These are phyloP conservation scores for Blastomussa wellsi DNA, from an alignment of 92 coral and sea anemone species.

Conservation along the genomic window DNA sequence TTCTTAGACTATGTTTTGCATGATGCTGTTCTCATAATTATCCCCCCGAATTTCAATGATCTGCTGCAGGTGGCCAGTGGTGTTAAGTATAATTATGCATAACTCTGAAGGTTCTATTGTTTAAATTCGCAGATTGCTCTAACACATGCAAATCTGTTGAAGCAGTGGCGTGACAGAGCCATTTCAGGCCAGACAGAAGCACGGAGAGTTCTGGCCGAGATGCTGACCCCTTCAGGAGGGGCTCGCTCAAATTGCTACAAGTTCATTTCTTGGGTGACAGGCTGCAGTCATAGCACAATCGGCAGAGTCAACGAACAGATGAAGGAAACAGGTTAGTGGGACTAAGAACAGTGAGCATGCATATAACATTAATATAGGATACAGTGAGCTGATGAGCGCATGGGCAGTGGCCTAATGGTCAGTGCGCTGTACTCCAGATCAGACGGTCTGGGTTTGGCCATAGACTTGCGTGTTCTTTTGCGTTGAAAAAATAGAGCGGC, in stretches of 20 bases:
- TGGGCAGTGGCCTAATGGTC: too few species aligned
- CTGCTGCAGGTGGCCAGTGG: too few species aligned
- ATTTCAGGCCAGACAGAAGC: slow-evolving; percentile 98
- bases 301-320: slow-evolving; percentile 98
- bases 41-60: too few species aligned
- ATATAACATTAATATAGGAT: too few species aligned
- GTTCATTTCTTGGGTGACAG: slow-evolving; percentile 99
- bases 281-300: slow-evolving; percentile 97
- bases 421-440: too few species aligned
- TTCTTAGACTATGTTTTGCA: not conserved
- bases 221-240: slow-evolving; percentile 98
- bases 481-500: too few species aligned
- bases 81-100: too few species aligned
- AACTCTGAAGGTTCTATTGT: not conserved
- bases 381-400: too few species aligned
- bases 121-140: slow-evolving; percentile 72
- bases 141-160: slow-evolving; percentile 84
- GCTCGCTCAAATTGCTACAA: slow-evolving; percentile 99
- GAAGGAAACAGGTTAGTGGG: slow-evolving; percentile 89
- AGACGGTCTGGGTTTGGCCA: too few species aligned
- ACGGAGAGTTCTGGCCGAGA: slow-evolving; percentile 96
- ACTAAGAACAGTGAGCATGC: not conserved
- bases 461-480: too few species aligned
- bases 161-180: slow-evolving; percentile 99
- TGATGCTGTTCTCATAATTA: too few species aligned